Conservation (phyloP, 2,888 invertebrate genomes). For the Prenolepis imparis region DNA sequence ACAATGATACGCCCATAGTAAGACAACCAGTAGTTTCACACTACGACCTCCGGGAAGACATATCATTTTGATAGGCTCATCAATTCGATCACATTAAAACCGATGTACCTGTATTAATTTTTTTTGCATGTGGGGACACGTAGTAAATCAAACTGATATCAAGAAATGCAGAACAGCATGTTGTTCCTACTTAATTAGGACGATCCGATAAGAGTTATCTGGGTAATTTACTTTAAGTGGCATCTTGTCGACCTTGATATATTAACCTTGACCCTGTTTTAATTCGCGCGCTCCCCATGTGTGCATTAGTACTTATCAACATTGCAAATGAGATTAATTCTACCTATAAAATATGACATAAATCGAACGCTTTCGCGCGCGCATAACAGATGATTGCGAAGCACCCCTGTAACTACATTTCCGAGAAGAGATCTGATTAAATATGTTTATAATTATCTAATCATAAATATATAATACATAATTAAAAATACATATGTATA, state of each 20-base stretch:
- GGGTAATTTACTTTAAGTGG: not conserved
- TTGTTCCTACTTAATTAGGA: not conserved
- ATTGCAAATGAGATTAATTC: not conserved
- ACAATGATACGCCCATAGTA: too few species aligned
- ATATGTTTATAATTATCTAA: too few species aligned
- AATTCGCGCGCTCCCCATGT: not conserved
- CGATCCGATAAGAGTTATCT: not conserved
- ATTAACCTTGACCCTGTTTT: constrained; percentile 9
- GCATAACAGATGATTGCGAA: constrained; percentile 18
- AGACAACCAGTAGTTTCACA: not conserved
- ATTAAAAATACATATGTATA: too few species aligned
- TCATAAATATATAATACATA: too few species aligned
- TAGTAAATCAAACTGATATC: constrained; percentile 1
- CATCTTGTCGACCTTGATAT: not conserved
- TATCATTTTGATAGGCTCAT: constrained; percentile 14
- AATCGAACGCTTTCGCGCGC: constrained; percentile 10
- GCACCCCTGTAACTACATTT: not conserved
- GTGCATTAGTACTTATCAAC: not conserved
- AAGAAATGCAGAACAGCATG: not conserved
- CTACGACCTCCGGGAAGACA: not conserved
- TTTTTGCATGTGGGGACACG: not conserved
- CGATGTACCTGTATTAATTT: constrained; percentile 17
- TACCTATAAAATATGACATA: constrained; percentile 35
- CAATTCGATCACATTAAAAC: not conserved
- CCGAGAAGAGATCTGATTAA: not conserved